Evolutionary conservation across 2,797 vertebrate genomes (phyloP), one percentile per base, ranked within the genome.

Genomic region (Alfaro cultratus): DNA sequence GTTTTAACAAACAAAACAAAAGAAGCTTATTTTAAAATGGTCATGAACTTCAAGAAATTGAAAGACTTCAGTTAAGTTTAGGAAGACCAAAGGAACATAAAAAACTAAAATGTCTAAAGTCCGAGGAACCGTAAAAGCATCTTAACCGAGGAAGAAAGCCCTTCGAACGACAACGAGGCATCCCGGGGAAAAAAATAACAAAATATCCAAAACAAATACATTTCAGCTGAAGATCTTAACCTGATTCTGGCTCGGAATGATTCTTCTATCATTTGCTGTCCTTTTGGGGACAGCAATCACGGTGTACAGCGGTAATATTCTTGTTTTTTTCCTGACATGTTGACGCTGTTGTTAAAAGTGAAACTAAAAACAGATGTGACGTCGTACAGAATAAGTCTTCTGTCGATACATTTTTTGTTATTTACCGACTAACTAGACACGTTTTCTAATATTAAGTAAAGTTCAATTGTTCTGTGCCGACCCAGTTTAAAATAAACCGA

Each of bases 261-360:
- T 0, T 5, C 0, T 49, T 1, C 0, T 74, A 2, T 0, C 1
- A 0, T 6, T 57, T 5, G 1, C 77, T 0, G 39, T 85, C 51
- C 68, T 90, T 0, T 2, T 86, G 18, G 76, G 76, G 57, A 43
- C 84, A 1, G 26, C 3, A 0, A 7, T 80, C 57, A 1, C 70
- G 1, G 85, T 70, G 2, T 57, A 78, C 75, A 9, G 84, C 74
- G 86, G 88, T 89, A 68, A 88, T 82, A 75, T 55, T 0, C 0
- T 1, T 5, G 23, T 3, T 29, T 1, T 18, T 7, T 81, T 81
- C 1, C 1, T 51, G 4, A 64, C 55, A 11, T 5, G n/a, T 18
- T 70, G 0, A 3, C 10, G 12, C 2, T 31, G 13, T 0, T 1
- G 2, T 10, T 15, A 4, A 83, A 87, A 85, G 0, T 1, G 86